Conservation (phyloP, 1,140 invertebrate genomes). For the Drosophila truncata region DNA sequence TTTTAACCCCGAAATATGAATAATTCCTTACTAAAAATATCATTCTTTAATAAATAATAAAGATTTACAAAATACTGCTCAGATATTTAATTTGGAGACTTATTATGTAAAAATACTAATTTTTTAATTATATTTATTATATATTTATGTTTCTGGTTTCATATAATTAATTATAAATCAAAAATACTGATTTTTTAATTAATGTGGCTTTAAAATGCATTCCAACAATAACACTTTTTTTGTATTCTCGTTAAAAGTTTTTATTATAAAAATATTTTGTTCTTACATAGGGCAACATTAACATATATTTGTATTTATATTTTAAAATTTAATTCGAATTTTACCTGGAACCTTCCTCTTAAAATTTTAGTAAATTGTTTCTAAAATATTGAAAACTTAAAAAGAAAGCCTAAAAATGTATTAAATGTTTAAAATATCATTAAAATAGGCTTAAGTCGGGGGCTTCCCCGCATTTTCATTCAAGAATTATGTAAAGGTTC, state of each 20-base stretch:
- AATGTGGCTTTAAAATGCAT: too few species aligned
- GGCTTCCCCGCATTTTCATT: not conserved
- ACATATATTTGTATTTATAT: not conserved
- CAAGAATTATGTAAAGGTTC: not conserved
- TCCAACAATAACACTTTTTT: not conserved
- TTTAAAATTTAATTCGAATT: too few species aligned
- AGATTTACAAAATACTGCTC: too few species aligned
- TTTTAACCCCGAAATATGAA: too few species aligned
- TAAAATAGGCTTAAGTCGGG: not conserved
- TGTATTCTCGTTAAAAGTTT: not conserved
- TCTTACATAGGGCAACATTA: not conserved
- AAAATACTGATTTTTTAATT: too few species aligned
- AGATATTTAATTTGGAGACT: too few species aligned
- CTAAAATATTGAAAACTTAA: not conserved
- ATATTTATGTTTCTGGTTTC: too few species aligned
- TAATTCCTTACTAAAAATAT: too few species aligned
- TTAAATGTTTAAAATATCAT: not conserved
- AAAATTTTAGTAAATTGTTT: not conserved
- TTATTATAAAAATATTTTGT: slow-evolving; percentile 11
- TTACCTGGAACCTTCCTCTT: not conserved
- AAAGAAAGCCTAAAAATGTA: not conserved
- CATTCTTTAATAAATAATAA: too few species aligned
- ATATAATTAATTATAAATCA: too few species aligned
- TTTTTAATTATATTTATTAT: too few species aligned
- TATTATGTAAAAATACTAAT: too few species aligned